Evolutionary conservation across 2,797 vertebrate species (phyloP), one percentile per base, ranked within the genome.

Genomic region (Arremon aurantiirostris): DNA sequence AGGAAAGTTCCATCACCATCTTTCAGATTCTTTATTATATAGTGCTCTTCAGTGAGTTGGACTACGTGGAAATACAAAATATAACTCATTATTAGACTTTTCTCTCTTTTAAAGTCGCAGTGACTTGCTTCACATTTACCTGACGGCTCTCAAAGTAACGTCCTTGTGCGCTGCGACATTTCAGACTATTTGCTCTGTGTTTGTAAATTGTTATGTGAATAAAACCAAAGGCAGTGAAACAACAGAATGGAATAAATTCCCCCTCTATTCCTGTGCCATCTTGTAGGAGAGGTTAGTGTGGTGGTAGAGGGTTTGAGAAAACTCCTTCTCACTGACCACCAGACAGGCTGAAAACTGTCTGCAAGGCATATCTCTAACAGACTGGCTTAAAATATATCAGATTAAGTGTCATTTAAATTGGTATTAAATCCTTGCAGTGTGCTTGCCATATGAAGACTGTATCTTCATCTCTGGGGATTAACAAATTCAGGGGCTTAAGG

Each of bases 161-260:
- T 30, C 37, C 20, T 65, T 0, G 0, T 22, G 19, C 42, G 9
- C n/a, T 28, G n/a, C 0, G 0, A 2, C 0, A 0, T 49, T 65
- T 66, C 50, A 79, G 52, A 59, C n/a, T 32, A 30, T 52, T 87
- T 15, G 46, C 44, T 77, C 42, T 27, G n/a, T 66, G 63, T 68
- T 69, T 39, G 14, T 72, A 69, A 47, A 19, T 71, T 13, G 6
- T 44, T 65, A 8, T 13, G 8, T 68, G 41, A 63, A 22, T 63
- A 70, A 86, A 89, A 11, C 8, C 9, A 32, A 84, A 78, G 41
- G 3, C 41, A 28, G 59, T 17, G 28, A 73, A 93, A 59, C 27
- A 50, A 32, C 44, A 69, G 42, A 64, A 83, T 8, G 41, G 55
- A 55, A 72, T 83, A 49, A 86, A 81, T 59, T 8, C 2, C 0